Conservation (phyloP, 2,797 vertebrate genomes). For the Coilia nasus region DNA sequence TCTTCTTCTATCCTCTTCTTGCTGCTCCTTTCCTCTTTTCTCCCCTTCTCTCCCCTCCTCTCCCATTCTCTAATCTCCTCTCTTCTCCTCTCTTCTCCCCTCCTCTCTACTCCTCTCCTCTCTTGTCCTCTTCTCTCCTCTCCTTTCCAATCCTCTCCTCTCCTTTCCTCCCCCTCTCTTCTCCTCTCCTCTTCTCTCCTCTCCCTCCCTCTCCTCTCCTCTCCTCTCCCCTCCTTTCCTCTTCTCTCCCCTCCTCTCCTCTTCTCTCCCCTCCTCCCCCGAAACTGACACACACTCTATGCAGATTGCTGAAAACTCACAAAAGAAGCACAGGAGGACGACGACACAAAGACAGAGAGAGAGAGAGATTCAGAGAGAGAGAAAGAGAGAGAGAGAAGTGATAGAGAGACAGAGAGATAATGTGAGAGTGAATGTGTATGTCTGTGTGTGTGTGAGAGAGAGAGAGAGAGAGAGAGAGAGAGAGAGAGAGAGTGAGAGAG, state of each 20-base stretch:
- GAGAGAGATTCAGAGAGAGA: neutral
- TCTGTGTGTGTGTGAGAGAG: neutral
- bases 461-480: neutral
- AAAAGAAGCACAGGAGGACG: constrained; percentile 58
- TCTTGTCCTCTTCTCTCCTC: neutral
- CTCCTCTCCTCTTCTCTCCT: neutral
- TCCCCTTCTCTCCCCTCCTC: neutral
- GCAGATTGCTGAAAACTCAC: constrained; percentile 12
- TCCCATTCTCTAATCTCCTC: neutral
- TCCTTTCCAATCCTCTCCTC: neutral
- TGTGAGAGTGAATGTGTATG: no score
- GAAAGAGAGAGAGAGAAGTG: constrained; percentile 8
- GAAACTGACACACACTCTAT: constrained; percentile 66
- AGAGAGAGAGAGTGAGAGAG: neutral
- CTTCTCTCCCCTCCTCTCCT: neutral
- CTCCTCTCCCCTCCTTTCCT: neutral
- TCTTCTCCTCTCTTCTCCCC: neutral
- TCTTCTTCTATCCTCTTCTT: no score
- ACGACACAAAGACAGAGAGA: neutral
- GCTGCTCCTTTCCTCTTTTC: neutral
- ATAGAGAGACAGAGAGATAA: no score
- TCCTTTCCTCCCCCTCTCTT: neutral
- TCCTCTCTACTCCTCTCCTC: neutral
- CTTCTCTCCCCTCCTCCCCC: constrained; percentile 59
- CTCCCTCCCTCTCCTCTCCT: neutral